Evolutionary conservation across 2,888 invertebrate species (phyloP).

Genomic region (Drosophila melanosoma): DNA sequence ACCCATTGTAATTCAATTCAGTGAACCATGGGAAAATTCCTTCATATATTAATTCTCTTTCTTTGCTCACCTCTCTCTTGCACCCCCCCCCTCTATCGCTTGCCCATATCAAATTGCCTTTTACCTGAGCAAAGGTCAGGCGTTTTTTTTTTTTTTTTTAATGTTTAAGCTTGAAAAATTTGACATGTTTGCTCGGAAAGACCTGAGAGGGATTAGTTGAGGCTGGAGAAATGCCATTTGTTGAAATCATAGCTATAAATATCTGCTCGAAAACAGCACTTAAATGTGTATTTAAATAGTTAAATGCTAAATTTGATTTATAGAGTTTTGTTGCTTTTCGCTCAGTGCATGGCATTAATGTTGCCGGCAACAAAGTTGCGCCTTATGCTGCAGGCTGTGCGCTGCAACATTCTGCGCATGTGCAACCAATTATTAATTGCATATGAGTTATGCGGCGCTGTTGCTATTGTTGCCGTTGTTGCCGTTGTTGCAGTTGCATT

Average conservation of each 20-base stretch:
- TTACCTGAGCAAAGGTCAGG: slow-evolving; percentile 54
- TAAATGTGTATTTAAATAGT: background rate
- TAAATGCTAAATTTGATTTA: background rate
- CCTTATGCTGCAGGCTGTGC: slow-evolving; percentile 69
- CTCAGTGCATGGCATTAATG: slow-evolving; percentile 47
- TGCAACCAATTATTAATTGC: slow-evolving; percentile 82
- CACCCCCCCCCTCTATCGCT: background rate
- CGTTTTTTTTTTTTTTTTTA: slow-evolving; percentile 10
- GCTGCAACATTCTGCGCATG: slow-evolving; percentile 68
- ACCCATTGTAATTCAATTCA: slow-evolving; percentile 57
- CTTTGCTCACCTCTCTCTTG: background rate
- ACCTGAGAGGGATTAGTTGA: slow-evolving; percentile 6
- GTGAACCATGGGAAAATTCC: slow-evolving; percentile 41
- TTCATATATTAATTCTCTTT: slow-evolving; percentile 17
- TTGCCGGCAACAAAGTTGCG: slow-evolving; percentile 47
- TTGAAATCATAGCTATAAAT: background rate
- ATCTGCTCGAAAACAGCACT: background rate
- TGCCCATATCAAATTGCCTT: slow-evolving; percentile 5
- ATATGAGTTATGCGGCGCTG: slow-evolving; percentile 75
- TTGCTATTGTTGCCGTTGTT: slow-evolving; percentile 28
- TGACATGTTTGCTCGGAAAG: slow-evolving; percentile 10
- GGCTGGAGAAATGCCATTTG: background rate
- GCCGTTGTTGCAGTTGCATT: slow-evolving; percentile 49
- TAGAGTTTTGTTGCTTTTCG: slow-evolving; percentile 1
- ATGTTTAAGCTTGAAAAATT: slow-evolving; percentile 45